A percentile compares a stretch with the other conserved stretches of the same genome.
phyloP scores from a whole-genome alignment of 1,140 invertebrate species.

The Alviniconcha marisindica region DNA sequence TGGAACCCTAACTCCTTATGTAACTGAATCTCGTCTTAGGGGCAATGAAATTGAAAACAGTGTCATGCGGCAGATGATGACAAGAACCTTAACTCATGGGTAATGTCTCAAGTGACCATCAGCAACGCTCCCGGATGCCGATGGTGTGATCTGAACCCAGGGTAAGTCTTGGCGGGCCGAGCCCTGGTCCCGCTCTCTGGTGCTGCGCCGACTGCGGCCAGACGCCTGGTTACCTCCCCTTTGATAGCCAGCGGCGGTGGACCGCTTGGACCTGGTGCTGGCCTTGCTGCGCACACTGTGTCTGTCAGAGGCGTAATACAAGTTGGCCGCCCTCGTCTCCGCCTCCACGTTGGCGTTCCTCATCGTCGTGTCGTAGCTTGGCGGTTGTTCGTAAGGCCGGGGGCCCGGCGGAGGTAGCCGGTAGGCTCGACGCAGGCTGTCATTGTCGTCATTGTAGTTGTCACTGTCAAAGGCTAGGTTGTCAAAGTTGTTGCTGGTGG shows the following conservation, averaged over 20 bases:
- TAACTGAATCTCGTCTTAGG: too few relatives aligned
- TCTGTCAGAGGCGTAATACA: conserved; percentile 62
- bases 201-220: conserved; percentile 53
- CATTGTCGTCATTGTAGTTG: conserved; percentile 29
- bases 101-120: conserved; percentile 37
- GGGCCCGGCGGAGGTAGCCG: conserved; percentile 41
- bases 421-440: conserved; percentile 37
- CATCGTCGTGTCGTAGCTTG: conserved; percentile 71
- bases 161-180: conserved; percentile 64
- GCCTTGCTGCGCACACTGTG: conserved; percentile 69
- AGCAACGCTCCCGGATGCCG: conserved; percentile 45
- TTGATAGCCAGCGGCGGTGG: conserved; percentile 36
- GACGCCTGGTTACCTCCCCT: conserved; percentile 34
- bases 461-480: conserved; percentile 35
- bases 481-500: conserved; percentile 29
- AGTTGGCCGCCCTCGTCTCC: conserved; percentile 51
- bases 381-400: conserved; percentile 62
- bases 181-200: conserved; percentile 41
- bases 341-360: conserved; percentile 49
- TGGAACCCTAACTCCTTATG: too few relatives aligned
- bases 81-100: too few relatives aligned
- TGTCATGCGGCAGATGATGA: too few relatives aligned
- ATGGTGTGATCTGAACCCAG: conserved; percentile 72
- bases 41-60: too few relatives aligned
- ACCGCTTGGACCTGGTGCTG: conserved; percentile 59